Evolutionary conservation across 1,140 invertebrate species (phyloP), one percentile per base, ranked within the genome.

Genomic region (Sycobia sp.): DNA sequence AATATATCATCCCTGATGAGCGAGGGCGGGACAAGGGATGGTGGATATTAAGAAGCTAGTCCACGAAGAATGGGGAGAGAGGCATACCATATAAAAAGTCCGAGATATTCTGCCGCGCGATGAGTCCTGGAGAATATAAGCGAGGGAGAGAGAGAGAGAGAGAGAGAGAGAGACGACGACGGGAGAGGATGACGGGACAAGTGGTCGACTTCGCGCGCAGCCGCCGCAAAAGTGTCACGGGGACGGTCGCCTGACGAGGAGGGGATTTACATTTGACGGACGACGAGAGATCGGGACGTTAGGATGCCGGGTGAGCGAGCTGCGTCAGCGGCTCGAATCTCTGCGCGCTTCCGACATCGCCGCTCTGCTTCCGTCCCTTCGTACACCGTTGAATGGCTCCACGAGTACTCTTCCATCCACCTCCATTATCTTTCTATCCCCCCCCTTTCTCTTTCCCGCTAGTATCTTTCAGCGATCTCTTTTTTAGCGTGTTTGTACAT

Each of bases 251-350:
- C 16, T 7, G 22, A n/a, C n/a, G 49, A 66, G 62, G 16, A 51
- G 55, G 57, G 62, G 59, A 56, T 32, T 11, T 4, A 70, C 66
- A 72, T 66, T 71, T 67, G 69, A 77, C 75, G 76, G 74, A 78
- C 77, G 74, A 64, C 75, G 74, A 80, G 78, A 78, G 76, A 81
- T 78, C 76, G 72, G 74, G 76, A 78, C 80, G 78, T 81, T 81
- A 80, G 78, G 76, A 79, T 80, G 77, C 78, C 76, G 74, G 69
- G 68, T 67, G 71, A 79, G 76, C 77, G n/a, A n/a, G 77, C 76
- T 74, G 72, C 72, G 73, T 75, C 77, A 76, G 76, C 76, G 75
- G n/a, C 77, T 80, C 69, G 65, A 74, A n/a, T 44, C n/a, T n/a
- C n/a, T n/a, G n/a, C n/a, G n/a, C n/a, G n/a, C n/a, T n/a, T n/a